Conservation (phyloP, 2,888 invertebrate genomes). For the Oligia latruncula region DNA sequence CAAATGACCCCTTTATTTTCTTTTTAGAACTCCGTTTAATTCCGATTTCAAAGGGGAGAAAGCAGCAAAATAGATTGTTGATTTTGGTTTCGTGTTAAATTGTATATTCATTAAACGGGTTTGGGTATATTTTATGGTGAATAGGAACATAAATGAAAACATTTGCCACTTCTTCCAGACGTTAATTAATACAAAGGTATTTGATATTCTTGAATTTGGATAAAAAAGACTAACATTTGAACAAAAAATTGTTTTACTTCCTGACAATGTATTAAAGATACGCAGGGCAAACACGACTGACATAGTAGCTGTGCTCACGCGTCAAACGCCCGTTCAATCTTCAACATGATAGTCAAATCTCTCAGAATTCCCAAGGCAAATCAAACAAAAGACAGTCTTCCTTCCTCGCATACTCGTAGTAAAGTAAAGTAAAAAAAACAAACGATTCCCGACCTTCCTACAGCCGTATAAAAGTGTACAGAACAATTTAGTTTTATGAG, state of each 20-base stretch:
- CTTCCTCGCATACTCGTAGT: constrained; percentile 9
- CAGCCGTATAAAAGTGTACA: constrained; percentile 53
- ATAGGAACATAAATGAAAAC: not conserved
- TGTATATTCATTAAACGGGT: constrained; percentile 18
- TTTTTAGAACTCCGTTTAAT: constrained; percentile 51
- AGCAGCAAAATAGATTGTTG: constrained; percentile 27
- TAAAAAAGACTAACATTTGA: not conserved
- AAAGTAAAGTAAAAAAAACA: constrained; percentile 40
- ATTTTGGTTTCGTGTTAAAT: constrained; percentile 20
- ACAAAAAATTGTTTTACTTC: not conserved
- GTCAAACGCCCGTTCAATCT: constrained; percentile 8
- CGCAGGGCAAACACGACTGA: not conserved
- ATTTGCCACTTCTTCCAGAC: not conserved
- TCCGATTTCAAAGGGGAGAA: constrained; percentile 38
- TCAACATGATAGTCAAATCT: constrained; percentile 33
- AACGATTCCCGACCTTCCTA: constrained; percentile 46
- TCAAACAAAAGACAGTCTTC: constrained; percentile 34
- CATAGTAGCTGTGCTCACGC: not conserved
- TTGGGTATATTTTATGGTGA: not conserved
- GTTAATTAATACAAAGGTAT: not conserved
- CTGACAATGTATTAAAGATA: not conserved
- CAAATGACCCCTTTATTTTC: constrained; percentile 42
- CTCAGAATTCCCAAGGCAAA: constrained; percentile 47
- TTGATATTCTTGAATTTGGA: not conserved
- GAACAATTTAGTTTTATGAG: constrained; percentile 76